Evolutionary conservation across 2,888 invertebrate species (phyloP).

Genomic region (Monoplex corrugatus): DNA sequence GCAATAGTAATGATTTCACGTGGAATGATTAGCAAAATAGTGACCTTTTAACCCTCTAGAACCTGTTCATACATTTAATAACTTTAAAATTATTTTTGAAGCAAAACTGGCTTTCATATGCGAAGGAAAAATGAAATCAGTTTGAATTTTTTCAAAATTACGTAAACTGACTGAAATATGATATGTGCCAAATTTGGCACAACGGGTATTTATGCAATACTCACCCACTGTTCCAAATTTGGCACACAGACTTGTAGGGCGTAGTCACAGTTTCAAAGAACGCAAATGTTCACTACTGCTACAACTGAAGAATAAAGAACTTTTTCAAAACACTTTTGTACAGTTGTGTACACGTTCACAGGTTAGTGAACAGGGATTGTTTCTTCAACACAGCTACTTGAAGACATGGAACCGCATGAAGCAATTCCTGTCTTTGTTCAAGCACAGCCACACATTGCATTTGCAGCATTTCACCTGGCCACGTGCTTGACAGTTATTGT

Average conservation of each 20-base stretch:
- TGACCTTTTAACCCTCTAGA: not conserved
- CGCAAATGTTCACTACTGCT: no score
- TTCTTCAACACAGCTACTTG: not conserved
- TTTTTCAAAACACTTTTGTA: not conserved
- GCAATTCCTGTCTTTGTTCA: constrained; percentile 47
- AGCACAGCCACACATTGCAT: constrained; percentile 47
- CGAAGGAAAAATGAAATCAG: no score
- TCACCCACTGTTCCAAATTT: not conserved
- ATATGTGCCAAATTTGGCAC: not conserved
- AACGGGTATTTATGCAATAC: not conserved
- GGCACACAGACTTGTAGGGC: no score
- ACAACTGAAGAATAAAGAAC: not conserved
- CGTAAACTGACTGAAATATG: not conserved
- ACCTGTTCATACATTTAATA: not conserved
- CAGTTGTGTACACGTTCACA: not conserved
- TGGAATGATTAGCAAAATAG: no score
- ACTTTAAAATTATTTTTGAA: not conserved
- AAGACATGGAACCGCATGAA: constrained; percentile 23
- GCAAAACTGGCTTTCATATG: no score
- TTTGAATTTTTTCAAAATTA: no score
- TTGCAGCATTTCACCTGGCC: constrained; percentile 29
- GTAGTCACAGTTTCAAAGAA: no score
- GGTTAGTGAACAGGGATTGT: not conserved
- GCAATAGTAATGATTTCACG: no score
- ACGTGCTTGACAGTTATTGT: not conserved